Evolutionary conservation across 1,140 invertebrate genomes (phyloP).

Genomic region (Rhagoletis pomonella): DNA sequence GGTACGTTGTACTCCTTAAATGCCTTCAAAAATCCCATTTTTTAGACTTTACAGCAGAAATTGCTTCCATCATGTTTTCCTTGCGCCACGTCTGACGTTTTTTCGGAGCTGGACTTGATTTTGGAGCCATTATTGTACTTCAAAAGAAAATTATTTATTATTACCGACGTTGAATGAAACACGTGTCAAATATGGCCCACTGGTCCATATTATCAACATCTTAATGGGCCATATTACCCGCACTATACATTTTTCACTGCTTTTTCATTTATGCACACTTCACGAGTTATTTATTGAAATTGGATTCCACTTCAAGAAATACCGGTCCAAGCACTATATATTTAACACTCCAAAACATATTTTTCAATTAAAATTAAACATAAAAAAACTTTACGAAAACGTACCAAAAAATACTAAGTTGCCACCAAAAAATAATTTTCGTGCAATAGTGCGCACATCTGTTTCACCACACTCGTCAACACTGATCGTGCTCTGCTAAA

Average conservation of each 20-base stretch:
- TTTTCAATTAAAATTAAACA: neutral
- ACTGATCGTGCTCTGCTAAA: neutral
- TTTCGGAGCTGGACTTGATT: too few species aligned
- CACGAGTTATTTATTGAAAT: neutral
- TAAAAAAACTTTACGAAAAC: neutral
- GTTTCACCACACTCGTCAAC: neutral
- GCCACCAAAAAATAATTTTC: neutral
- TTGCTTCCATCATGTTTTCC: too few species aligned
- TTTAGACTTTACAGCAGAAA: too few species aligned
- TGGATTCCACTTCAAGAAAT: neutral
- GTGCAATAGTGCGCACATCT: too few species aligned
- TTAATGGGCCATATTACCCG: neutral
- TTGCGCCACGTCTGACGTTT: too few species aligned
- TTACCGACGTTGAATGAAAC: too few species aligned
- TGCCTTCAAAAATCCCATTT: too few species aligned
- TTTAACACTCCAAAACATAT: neutral
- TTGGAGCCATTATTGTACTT: too few species aligned
- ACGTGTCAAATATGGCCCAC: neutral
- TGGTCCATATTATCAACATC: constrained; percentile 6
- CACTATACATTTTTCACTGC: neutral
- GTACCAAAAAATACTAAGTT: neutral
- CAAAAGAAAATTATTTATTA: too few species aligned
- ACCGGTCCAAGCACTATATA: neutral
- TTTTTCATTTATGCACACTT: neutral
- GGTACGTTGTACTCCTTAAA: too few species aligned